These are phyloP conservation scores for Philopedon plagiatum DNA, from an alignment of 2,888 invertebrate species.

Conservation along the genomic window DNA sequence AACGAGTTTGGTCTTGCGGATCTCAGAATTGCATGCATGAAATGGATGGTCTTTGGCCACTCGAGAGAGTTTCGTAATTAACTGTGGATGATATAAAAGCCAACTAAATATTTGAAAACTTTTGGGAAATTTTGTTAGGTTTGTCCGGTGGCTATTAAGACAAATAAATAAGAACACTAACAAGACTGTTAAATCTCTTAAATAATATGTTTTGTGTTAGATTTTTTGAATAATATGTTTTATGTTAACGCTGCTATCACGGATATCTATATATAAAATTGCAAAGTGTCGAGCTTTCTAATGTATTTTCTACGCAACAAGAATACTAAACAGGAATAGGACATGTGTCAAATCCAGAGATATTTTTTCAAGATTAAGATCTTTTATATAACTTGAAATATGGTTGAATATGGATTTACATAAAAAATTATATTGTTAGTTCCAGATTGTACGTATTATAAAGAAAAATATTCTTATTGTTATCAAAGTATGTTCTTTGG, in stretches of 20 bases:
- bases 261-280: not conserved
- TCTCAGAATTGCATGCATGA: constrained; percentile 39
- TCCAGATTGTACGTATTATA: too few relatives aligned
- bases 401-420: too few relatives aligned
- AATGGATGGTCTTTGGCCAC: constrained; percentile 33
- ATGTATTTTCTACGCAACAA: too few relatives aligned
- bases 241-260: not conserved
- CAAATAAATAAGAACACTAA: not conserved
- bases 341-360: too few relatives aligned
- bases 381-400: too few relatives aligned
- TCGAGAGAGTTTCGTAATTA: constrained; percentile 31
- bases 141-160: not conserved
- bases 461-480: too few relatives aligned
- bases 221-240: not conserved
- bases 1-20: constrained; percentile 43
- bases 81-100: constrained; percentile 19
- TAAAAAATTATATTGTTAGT: too few relatives aligned
- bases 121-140: constrained; percentile 15
- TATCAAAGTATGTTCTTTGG: too few relatives aligned
- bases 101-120: constrained; percentile 31
- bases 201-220: too few relatives aligned
- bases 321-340: too few relatives aligned
- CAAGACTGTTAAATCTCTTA: not conserved
- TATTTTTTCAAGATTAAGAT: too few relatives aligned
- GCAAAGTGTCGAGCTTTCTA: too few relatives aligned